These are phyloP conservation scores for Caenorhabditis auriculariae DNA, from an alignment of 2,888 invertebrate genomes.

Conservation along the genomic window DNA sequence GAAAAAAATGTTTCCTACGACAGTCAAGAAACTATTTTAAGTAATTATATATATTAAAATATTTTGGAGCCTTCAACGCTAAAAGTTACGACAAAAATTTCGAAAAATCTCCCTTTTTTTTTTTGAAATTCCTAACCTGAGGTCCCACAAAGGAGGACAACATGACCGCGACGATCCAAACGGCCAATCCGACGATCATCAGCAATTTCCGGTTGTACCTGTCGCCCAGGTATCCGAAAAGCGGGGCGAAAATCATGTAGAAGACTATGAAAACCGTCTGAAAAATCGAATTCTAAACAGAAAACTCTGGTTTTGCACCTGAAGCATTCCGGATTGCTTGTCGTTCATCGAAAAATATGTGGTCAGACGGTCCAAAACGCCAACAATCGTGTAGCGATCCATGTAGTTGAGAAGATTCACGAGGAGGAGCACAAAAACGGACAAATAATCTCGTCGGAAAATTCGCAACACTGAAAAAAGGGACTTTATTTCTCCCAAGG, in stretches of 20 bases:
- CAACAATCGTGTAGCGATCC: conserved; percentile 95
- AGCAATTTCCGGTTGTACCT: conserved; percentile 84
- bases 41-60: no score
- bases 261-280: conserved; percentile 89
- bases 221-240: conserved; percentile 96
- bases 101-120: background rate
- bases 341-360: conserved; percentile 76
- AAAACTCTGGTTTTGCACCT: no score
- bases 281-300: no score
- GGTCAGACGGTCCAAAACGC: conserved; percentile 70
- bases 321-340: conserved; percentile 80
- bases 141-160: conserved; percentile 82
- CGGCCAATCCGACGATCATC: conserved; percentile 84
- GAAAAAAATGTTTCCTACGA: no score
- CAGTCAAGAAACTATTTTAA: no score
- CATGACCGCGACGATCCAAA: conserved; percentile 90
- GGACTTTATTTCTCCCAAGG: no score
- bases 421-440: no score
- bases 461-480: no score
- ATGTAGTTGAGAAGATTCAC: conserved; percentile 97
- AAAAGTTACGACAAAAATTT: background rate
- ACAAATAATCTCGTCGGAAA: no score
- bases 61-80: background rate
- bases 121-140: background rate
- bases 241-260: conserved; percentile 94